Evolutionary conservation across 2,797 vertebrate genomes (phyloP), one percentile per base, ranked within the genome.

Genomic region (Hybognathus amarus): DNA sequence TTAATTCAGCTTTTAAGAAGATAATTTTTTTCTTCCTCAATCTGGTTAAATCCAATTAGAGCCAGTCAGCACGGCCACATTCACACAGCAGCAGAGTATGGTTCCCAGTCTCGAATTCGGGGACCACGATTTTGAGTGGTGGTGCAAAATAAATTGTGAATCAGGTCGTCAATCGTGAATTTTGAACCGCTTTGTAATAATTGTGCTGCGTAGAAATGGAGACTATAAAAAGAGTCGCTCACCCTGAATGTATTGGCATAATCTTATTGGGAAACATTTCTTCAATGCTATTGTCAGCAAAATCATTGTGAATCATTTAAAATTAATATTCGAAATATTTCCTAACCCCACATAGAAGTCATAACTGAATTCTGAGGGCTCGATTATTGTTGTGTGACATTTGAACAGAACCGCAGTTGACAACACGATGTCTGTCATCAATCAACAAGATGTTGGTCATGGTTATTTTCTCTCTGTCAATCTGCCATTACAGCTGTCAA

Each of bases 1-100:
- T 77, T 64, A 2, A 69, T 71, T 50, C 2, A 24, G 36, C 18
- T 85, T 76, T 80, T 83, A 80, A 80, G 73, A 77, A 85, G 70
- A 76, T 85, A 33, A 54, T 68, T 38, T 82, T 84, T 71, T 66
- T 52, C 22, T 52, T 68, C 20, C 30, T 63, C 80, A 78, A 27
- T 78, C 68, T 77, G 50, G 24, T 66, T 38, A 38, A 77, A 66
- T 73, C 45, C 45, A 67, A 66, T 70, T 52, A 83, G 40, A 64
- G 73, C 59, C 59, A 69, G 79, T 73, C 64, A 30, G 22, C 18
- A 71, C 11, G n/a, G 20, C 36, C 73, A 18, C 59, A 33, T 77
- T 64, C 45, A 40, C 74, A 61, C 36, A 42, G 54, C 73, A 40
- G 33, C 11, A 17, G 22, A 56, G 56, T 40, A 38, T 38, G 52